These are phyloP conservation scores for Chiloscyllium punctatum DNA, from an alignment of 2,797 vertebrate genomes.

Conservation along the genomic window DNA sequence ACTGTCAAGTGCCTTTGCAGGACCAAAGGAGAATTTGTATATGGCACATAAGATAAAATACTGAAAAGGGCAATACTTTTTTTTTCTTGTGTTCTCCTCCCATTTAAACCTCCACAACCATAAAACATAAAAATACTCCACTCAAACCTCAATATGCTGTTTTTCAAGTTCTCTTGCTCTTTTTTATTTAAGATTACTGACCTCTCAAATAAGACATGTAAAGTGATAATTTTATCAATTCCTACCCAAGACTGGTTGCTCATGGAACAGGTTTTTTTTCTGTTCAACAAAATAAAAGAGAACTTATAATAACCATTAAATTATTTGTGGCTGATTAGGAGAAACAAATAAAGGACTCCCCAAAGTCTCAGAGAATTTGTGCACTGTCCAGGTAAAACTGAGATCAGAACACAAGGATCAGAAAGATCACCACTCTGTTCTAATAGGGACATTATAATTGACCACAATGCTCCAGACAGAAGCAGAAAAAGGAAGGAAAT, in stretches of 20 bases:
- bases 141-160: no score
- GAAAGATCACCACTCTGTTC: background rate
- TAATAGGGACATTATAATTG: background rate
- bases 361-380: background rate
- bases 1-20: no score
- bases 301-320: background rate
- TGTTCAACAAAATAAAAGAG: background rate
- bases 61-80: background rate
- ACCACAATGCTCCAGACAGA: background rate
- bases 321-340: background rate
- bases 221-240: background rate
- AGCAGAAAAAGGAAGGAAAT: background rate
- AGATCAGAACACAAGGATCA: background rate
- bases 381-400: background rate
- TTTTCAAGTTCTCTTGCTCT: background rate
- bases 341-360: background rate
- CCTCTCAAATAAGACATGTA: background rate
- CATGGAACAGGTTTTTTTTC: background rate
- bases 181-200: background rate
- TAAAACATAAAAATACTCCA: background rate
- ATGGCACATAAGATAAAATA: background rate
- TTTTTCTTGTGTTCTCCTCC: background rate
- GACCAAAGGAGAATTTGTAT: constrained; percentile 66
- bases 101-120: background rate
- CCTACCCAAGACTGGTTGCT: background rate